phyloP scores from a whole-genome alignment of 2,888 invertebrate genomes.

The Andrena praecox region DNA sequence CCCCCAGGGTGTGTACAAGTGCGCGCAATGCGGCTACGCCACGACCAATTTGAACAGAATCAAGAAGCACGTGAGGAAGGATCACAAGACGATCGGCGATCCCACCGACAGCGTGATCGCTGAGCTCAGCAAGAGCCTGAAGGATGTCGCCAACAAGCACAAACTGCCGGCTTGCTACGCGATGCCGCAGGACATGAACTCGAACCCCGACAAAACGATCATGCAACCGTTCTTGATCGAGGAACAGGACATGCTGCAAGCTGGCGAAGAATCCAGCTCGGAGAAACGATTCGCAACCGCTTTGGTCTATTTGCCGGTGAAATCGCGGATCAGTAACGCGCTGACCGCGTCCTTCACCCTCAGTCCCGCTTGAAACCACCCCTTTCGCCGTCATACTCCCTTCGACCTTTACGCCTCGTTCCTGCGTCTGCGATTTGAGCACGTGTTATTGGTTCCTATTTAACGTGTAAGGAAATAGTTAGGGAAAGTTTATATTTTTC shows the following conservation, averaged over 20 bases:
- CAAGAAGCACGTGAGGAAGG: slow-evolving; percentile 85
- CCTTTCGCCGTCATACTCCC: neutral
- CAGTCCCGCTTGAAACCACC: slow-evolving; percentile 92
- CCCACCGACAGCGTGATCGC: slow-evolving; percentile 84
- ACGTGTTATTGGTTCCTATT: slow-evolving; percentile 82
- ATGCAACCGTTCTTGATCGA: slow-evolving; percentile 97
- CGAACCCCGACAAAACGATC: slow-evolving; percentile 88
- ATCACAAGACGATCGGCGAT: slow-evolving; percentile 83
- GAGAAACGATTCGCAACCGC: slow-evolving; percentile 92
- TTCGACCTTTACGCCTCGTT: slow-evolving; percentile 29
- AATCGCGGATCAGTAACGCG: slow-evolving; percentile 93
- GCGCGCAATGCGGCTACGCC: slow-evolving; percentile 82
- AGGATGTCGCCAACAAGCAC: slow-evolving; percentile 86
- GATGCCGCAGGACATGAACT: slow-evolving; percentile 86
- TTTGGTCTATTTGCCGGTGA: slow-evolving; percentile 97
- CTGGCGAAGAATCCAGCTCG: slow-evolving; percentile 75
- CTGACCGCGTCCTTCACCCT: slow-evolving; percentile 96
- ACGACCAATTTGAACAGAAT: slow-evolving; percentile 82
- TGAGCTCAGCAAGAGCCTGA: slow-evolving; percentile 85
- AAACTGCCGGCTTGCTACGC: slow-evolving; percentile 89
- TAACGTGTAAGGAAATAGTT: slow-evolving; percentile 62
- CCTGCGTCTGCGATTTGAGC: slow-evolving; percentile 75
- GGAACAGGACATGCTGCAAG: slow-evolving; percentile 86
- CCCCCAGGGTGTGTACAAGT: slow-evolving; percentile 82
- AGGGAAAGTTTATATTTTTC: slow-evolving; percentile 65